These are phyloP conservation scores for Chaetophractus vellerosus DNA, from an alignment of 2,797 vertebrate genomes.

Conservation along the genomic window DNA sequence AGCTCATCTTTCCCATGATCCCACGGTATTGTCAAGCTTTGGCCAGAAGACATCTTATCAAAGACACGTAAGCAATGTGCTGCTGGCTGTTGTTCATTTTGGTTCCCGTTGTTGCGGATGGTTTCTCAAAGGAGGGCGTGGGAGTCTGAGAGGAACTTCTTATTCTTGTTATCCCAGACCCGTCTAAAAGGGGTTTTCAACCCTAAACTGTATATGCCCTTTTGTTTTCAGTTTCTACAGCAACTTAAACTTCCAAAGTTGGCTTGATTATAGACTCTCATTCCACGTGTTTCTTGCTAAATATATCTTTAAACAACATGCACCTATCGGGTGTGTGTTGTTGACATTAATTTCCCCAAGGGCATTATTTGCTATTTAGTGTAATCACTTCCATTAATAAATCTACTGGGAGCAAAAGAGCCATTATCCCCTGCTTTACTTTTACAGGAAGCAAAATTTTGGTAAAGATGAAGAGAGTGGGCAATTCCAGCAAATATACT, in stretches of 20 bases:
- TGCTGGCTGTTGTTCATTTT: not conserved
- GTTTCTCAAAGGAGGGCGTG: not conserved
- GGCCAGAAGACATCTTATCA: not conserved
- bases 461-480: constrained; percentile 68
- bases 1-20: not conserved
- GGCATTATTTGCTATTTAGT: constrained; percentile 84
- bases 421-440: constrained; percentile 45
- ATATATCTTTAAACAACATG: constrained; percentile 68
- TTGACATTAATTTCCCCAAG: constrained; percentile 83
- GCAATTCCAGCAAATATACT: constrained; percentile 45
- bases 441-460: constrained; percentile 68
- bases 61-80: not conserved
- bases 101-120: not conserved
- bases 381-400: constrained; percentile 80
- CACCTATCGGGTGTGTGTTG: constrained; percentile 73
- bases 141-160: not conserved
- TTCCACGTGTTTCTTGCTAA: not conserved
- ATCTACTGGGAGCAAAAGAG: constrained; percentile 64
- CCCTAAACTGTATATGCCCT: not conserved
- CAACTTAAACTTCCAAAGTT: constrained; percentile 24
- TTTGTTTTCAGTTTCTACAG: constrained; percentile 49
- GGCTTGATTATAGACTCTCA: not conserved
- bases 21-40: not conserved
- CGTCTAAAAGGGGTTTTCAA: constrained; percentile 5
- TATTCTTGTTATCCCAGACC: not conserved